phyloP scores from a whole-genome alignment of 2,888 invertebrate species.

The Cheilosia vulpina region DNA sequence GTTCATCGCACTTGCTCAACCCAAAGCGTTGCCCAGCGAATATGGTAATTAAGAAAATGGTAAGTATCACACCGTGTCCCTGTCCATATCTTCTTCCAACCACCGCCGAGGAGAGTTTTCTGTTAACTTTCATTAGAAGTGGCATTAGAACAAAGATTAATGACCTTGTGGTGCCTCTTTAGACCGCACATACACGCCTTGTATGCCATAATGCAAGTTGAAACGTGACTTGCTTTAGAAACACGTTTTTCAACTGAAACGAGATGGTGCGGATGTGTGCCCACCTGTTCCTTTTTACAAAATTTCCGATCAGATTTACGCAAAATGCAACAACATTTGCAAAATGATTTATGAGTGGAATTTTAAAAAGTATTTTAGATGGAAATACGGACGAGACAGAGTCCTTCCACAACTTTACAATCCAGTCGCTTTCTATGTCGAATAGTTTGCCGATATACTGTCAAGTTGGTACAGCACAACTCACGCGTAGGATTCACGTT shows the following conservation, averaged over 20 bases:
- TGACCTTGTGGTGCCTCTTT: not conserved
- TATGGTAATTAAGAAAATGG: not conserved
- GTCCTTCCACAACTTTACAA: too few species aligned
- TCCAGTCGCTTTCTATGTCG: too few species aligned
- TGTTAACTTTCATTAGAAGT: not conserved
- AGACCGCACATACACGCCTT: not conserved
- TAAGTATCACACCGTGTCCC: not conserved
- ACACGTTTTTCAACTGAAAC: too few species aligned
- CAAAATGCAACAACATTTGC: too few species aligned
- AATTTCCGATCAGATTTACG: too few species aligned
- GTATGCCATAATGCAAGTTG: not conserved
- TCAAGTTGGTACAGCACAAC: too few species aligned
- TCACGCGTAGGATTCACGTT: too few species aligned
- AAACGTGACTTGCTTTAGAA: constrained; percentile 2
- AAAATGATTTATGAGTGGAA: not conserved
- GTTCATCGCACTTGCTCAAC: constrained; percentile 2
- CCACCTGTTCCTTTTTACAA: not conserved
- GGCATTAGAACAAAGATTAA: constrained; percentile 12
- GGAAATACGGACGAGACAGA: too few species aligned
- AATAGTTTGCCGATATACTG: too few species aligned
- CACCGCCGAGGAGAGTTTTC: not conserved
- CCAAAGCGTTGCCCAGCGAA: not conserved
- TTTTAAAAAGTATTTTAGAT: not conserved
- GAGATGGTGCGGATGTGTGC: not conserved
- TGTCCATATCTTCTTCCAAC: not conserved